These are phyloP conservation scores for Pao palembangensis DNA, from an alignment of 2,113 vertebrate genomes.

Conservation along the genomic window DNA sequence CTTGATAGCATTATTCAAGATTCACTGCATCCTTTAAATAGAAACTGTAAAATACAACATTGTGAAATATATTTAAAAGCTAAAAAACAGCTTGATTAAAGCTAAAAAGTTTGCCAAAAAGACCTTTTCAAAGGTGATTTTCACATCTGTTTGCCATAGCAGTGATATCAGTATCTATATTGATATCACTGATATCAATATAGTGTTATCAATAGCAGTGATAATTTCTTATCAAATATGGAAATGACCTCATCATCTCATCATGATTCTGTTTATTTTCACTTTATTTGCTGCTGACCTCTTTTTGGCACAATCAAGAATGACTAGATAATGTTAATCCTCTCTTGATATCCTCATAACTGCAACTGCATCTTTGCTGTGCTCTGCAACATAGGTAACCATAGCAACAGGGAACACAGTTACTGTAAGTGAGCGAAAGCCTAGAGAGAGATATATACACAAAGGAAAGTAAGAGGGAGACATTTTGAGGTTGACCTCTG, in stretches of 20 bases:
- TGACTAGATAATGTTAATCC: too few relatives aligned
- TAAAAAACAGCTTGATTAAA: background rate
- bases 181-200: too few relatives aligned
- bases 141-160: too few relatives aligned
- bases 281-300: too few relatives aligned
- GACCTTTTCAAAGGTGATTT: background rate
- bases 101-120: background rate
- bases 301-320: background rate
- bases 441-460: constrained; percentile 1
- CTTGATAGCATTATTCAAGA: constrained; percentile 16
- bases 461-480: background rate
- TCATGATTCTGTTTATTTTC: too few relatives aligned
- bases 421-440: constrained; percentile 24
- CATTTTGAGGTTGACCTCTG: constrained; percentile 24
- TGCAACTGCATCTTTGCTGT: constrained; percentile 10
- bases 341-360: too few relatives aligned
- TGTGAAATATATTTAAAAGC: background rate
- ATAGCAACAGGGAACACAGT: constrained; percentile 60
- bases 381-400: constrained; percentile 38
- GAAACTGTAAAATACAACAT: background rate
- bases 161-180: too few relatives aligned
- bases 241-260: too few relatives aligned
- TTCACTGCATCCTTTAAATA: constrained; percentile 2
- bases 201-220: too few relatives aligned
- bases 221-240: too few relatives aligned